Conservation (phyloP, 2,113 vertebrate species). For the Cebus imitator region DNA sequence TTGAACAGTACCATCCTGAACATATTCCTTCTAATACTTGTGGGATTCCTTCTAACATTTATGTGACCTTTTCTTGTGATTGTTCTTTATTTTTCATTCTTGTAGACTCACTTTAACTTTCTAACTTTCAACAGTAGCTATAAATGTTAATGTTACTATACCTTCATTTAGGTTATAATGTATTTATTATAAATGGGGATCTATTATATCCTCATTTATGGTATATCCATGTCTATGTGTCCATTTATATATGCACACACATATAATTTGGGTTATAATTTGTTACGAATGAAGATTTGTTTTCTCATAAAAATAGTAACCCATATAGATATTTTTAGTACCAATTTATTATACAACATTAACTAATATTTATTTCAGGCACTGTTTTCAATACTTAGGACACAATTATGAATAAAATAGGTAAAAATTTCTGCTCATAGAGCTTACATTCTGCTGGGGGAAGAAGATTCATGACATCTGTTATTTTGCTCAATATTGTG, state of each 20-base stretch:
- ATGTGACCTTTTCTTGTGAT: not conserved
- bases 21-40: not conserved
- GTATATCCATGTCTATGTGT: not conserved
- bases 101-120: not conserved
- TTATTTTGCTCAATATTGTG: not conserved
- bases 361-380: not conserved
- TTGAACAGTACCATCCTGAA: not conserved
- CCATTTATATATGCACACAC: not conserved
- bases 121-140: not conserved
- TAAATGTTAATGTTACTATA: not conserved
- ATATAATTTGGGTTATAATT: not conserved
- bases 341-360: not conserved
- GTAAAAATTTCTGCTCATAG: not conserved
- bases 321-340: not conserved
- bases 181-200: not conserved
- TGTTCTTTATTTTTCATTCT: slow-evolving; percentile 24
- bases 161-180: not conserved
- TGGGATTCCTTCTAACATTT: not conserved
- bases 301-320: not conserved
- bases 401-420: not conserved
- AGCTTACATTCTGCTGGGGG: not conserved
- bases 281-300: not conserved
- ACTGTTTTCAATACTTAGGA: not conserved
- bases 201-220: not conserved
- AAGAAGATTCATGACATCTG: not conserved